Evolutionary conservation across 2,797 vertebrate species (phyloP).

Genomic region (Microctenopoma lineatum): DNA sequence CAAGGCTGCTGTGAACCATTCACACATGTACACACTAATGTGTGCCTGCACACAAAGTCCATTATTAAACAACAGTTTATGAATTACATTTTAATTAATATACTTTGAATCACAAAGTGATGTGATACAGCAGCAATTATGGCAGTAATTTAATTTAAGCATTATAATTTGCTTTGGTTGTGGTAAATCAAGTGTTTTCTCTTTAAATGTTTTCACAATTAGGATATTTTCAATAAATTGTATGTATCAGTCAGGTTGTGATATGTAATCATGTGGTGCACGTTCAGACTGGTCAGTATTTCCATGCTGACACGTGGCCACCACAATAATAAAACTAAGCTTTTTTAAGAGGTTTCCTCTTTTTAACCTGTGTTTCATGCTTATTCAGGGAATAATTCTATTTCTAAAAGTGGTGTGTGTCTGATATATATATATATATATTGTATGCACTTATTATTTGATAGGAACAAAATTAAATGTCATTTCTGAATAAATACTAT

Average conservation of each 20-base stretch:
- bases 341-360: no score
- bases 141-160: slow-evolving; percentile 30
- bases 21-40: background rate
- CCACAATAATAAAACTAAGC: no score
- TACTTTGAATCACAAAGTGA: slow-evolving; percentile 29
- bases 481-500: no score
- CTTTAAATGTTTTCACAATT: slow-evolving; percentile 12
- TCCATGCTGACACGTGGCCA: no score
- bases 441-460: no score
- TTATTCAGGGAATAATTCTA: no score
- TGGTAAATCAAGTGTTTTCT: slow-evolving; percentile 6
- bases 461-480: no score
- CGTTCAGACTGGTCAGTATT: no score
- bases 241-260: background rate
- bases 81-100: slow-evolving; percentile 34
- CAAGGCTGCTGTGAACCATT: slow-evolving; percentile 8
- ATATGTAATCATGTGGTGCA: no score
- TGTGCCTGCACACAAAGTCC: background rate
- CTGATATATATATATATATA: no score
- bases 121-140: slow-evolving; percentile 22
- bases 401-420: no score
- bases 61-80: slow-evolving; percentile 12
- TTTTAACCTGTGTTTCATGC: no score
- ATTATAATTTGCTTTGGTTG: slow-evolving; percentile 31
- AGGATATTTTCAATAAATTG: background rate